Percentiles rank a stretch among this genome's conserved stretches.
phyloP scores from a whole-genome alignment of 2,888 invertebrate genomes.

The Drosophila bunnanda region DNA sequence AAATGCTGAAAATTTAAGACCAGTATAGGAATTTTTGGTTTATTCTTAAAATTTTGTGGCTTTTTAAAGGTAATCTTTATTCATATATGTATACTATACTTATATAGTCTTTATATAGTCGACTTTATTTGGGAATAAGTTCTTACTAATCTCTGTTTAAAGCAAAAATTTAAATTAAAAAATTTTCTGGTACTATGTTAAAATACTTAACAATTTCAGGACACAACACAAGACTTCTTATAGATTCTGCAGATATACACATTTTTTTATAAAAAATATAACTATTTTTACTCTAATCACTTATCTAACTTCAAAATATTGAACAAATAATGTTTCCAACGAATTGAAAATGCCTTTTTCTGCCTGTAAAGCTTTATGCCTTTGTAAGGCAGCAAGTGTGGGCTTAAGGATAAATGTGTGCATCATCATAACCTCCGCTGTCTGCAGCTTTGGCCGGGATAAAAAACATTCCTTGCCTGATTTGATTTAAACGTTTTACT shows the following conservation, averaged over 20 bases:
- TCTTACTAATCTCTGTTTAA: too few species aligned
- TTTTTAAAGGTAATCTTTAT: neutral
- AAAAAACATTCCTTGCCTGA: constrained; percentile 56
- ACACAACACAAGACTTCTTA: too few species aligned
- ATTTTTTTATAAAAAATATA: neutral
- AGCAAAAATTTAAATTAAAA: too few species aligned
- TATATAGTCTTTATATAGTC: too few species aligned
- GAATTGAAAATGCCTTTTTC: neutral
- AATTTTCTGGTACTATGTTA: too few species aligned
- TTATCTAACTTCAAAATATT: neutral
- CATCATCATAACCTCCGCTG: constrained; percentile 54
- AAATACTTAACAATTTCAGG: too few species aligned
- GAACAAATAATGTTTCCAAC: neutral
- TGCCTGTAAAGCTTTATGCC: constrained; percentile 24
- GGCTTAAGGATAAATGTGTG: constrained; percentile 28
- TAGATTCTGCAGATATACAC: too few species aligned
- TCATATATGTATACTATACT: too few species aligned
- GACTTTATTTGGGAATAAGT: too few species aligned
- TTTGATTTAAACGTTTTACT: constrained; percentile 75
- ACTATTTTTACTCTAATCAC: neutral
- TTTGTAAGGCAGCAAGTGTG: neutral
- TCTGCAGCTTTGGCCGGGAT: constrained; percentile 34
- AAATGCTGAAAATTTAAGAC: neutral
- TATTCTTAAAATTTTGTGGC: neutral
- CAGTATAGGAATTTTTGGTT: too few species aligned